Percentiles rank a stretch among this genome's conserved stretches.
Evolutionary conservation across 2,888 invertebrate genomes (phyloP).

Genomic region (Leucophenga montana): DNA sequence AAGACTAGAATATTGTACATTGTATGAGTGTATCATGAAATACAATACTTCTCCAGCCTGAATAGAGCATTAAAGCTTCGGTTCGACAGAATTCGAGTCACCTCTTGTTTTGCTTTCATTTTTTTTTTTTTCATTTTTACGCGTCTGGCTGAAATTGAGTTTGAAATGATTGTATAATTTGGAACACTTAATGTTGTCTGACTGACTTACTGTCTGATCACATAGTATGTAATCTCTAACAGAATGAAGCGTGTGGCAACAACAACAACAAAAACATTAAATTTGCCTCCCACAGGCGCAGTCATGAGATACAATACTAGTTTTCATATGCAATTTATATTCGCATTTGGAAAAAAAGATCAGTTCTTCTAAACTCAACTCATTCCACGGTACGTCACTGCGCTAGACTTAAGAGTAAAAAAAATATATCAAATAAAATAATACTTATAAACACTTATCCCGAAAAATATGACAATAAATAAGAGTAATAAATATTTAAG

Average conservation of each 20-base stretch:
- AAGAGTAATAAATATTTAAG: not conserved
- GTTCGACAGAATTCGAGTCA: no score
- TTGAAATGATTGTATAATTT: conserved; percentile 67
- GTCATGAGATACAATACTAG: not conserved
- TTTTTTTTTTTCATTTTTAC: conserved; percentile 37
- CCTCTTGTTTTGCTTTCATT: conserved; percentile 29
- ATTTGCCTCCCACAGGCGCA: not conserved
- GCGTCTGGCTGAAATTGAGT: conserved; percentile 66
- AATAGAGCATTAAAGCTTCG: conserved; percentile 13
- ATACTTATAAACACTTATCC: conserved; percentile 12
- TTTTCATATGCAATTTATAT: conserved; percentile 6
- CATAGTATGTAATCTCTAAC: conserved; percentile 20
- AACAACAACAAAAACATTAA: not conserved
- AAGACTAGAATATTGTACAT: no score
- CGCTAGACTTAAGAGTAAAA: conserved; percentile 15
- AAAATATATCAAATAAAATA: conserved; percentile 1
- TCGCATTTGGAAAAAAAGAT: not conserved
- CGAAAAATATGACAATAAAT: conserved; percentile 10
- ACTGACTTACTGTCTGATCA: conserved; percentile 50
- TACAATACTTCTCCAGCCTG: no score
- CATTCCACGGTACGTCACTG: conserved; percentile 8
- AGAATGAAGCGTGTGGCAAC: conserved; percentile 15
- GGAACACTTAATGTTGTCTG: conserved; percentile 61
- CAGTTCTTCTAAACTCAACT: not conserved
- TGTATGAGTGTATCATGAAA: no score